phyloP scores from a whole-genome alignment of 2,888 invertebrate species.

The Loripinus fragilis region DNA sequence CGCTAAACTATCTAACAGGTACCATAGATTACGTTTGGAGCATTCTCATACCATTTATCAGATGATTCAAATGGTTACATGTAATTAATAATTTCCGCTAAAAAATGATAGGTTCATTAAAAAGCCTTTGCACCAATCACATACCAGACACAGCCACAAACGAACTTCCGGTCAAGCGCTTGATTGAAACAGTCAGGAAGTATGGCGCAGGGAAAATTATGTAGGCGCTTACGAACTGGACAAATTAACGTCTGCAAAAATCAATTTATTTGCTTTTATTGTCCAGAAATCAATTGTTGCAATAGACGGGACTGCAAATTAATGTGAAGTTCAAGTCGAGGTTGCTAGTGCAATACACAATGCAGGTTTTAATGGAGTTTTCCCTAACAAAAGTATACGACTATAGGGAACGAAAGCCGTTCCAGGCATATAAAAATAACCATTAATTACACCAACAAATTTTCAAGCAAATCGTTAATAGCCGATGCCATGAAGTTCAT shows the following conservation, averaged over 20 bases:
- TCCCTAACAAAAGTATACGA: background rate
- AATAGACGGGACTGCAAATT: background rate
- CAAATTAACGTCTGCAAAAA: slow-evolving; percentile 9
- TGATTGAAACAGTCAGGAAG: background rate
- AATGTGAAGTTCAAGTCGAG: background rate
- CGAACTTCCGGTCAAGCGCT: slow-evolving; percentile 1
- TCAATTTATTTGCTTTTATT: slow-evolving; percentile 16
- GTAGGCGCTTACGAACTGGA: background rate
- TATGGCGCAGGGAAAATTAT: background rate
- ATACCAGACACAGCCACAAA: too few relatives aligned
- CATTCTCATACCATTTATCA: too few relatives aligned
- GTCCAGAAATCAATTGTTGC: slow-evolving; percentile 4
- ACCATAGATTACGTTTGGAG: too few relatives aligned
- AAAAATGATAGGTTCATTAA: too few relatives aligned
- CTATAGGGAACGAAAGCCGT: background rate
- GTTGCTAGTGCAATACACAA: background rate
- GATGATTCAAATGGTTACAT: too few relatives aligned
- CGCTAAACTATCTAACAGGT: too few relatives aligned
- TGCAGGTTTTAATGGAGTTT: background rate
- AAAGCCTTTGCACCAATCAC: too few relatives aligned
- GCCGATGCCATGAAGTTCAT: too few relatives aligned
- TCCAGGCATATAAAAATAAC: background rate
- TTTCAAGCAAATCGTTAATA: background rate
- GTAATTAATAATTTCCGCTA: too few relatives aligned
- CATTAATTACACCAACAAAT: slow-evolving; percentile 6